A percentile compares a stretch with the other conserved stretches of the same genome.
Evolutionary conservation across 2,113 vertebrate species (phyloP).

Genomic region (Oplegnathus fasciatus): DNA sequence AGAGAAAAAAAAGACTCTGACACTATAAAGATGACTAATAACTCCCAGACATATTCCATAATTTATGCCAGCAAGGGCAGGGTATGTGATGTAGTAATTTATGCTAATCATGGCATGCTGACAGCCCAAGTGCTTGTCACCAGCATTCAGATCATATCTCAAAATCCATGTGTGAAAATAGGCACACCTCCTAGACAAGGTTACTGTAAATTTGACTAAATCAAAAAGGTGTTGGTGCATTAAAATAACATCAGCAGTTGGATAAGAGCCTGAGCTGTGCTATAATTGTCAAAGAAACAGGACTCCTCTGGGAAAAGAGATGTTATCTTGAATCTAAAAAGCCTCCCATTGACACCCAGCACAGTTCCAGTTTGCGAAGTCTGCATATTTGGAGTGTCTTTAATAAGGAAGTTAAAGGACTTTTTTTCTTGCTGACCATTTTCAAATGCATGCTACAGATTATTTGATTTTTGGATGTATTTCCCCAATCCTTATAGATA

Average conservation of each 20-base stretch:
- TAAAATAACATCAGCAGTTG: not conserved
- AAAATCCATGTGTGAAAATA: constrained; percentile 7
- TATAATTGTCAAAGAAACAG: not conserved
- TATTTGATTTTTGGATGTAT: not conserved
- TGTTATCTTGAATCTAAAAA: not conserved
- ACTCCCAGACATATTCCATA: not conserved
- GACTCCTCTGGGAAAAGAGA: not conserved
- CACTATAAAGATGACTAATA: constrained; percentile 9
- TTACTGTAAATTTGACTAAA: not conserved
- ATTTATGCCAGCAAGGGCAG: constrained; percentile 4
- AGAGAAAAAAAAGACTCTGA: not conserved
- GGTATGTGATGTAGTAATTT: constrained; percentile 10
- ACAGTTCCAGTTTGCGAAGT: not conserved
- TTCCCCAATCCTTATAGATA: not conserved
- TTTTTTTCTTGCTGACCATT: too few relatives aligned
- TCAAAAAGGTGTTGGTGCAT: not conserved
- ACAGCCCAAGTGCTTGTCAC: constrained; percentile 2
- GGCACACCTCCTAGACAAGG: not conserved
- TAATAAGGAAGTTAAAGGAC: not conserved
- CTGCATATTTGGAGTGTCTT: not conserved
- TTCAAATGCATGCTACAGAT: not conserved
- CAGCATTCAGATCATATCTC: constrained; percentile 23
- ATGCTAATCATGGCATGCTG: constrained; percentile 18
- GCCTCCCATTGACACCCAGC: not conserved
- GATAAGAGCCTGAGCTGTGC: not conserved